A percentile compares a stretch with the other conserved stretches of the same genome.
Evolutionary conservation across 2,888 invertebrate species (phyloP).

Genomic region (Meandrusa payeni): DNA sequence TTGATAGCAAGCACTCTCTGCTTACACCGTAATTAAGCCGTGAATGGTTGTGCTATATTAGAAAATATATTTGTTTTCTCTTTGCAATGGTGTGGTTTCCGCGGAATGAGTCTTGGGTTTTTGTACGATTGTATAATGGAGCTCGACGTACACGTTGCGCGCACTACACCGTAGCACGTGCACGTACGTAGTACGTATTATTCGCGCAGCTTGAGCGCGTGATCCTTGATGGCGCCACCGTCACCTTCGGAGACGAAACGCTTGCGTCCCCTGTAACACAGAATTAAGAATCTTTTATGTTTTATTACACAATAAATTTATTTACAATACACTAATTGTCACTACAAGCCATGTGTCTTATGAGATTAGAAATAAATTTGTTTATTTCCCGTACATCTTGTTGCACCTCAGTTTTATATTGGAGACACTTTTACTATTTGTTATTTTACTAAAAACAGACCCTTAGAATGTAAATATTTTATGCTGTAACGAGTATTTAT

Average conservation of each 20-base stretch:
- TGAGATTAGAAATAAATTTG: conserved; percentile 94
- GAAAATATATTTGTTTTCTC: no score
- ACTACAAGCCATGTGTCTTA: conserved; percentile 95
- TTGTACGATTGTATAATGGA: no score
- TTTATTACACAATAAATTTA: not conserved
- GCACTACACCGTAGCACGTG: no score
- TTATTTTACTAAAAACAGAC: conserved; percentile 93
- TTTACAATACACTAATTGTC: conserved; percentile 48
- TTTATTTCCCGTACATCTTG: conserved; percentile 98
- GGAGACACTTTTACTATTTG: conserved; percentile 95
- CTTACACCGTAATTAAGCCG: no score
- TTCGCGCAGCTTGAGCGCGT: conserved; percentile 77
- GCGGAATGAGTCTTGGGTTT: no score
- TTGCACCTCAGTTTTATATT: conserved; percentile 96
- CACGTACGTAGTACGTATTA: conserved; percentile 35
- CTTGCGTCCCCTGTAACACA: conserved; percentile 89
- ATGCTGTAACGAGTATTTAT: conserved; percentile 94
- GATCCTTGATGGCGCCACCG: conserved; percentile 91
- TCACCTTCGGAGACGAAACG: conserved; percentile 97
- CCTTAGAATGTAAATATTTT: conserved; percentile 95
- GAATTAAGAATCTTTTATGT: conserved; percentile 24
- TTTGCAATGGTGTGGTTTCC: no score
- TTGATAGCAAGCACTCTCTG: no score
- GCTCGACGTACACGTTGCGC: no score
- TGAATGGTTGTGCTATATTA: no score